These are phyloP conservation scores for Karalla daura DNA, from an alignment of 2,797 vertebrate genomes.

Conservation along the genomic window DNA sequence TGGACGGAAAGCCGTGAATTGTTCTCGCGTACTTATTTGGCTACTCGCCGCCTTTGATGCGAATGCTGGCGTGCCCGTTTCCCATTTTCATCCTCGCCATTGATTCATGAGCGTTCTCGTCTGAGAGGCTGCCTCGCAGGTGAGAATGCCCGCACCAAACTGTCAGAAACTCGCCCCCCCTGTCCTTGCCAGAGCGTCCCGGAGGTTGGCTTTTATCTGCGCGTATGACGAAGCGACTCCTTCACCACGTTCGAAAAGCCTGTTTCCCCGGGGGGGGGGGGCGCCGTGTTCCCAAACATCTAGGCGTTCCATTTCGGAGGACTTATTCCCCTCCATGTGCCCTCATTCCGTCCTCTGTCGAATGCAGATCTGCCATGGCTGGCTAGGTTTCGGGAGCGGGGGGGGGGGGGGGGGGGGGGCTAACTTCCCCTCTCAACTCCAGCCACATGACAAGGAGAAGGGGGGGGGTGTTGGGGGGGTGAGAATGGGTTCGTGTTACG, in stretches of 20 bases:
- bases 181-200: constrained; percentile 34
- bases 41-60: neutral
- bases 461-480: too few relatives aligned
- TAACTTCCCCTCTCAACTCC: constrained; percentile 47
- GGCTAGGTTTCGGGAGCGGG: constrained; percentile 61
- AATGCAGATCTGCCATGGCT: constrained; percentile 47
- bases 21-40: neutral
- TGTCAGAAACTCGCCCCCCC: neutral
- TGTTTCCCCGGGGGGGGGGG: constrained; percentile 15
- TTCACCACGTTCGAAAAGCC: constrained; percentile 36
- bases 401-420: constrained; percentile 44
- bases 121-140: neutral
- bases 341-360: constrained; percentile 53
- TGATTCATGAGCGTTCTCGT: constrained; percentile 21
- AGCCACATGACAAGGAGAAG: neutral
- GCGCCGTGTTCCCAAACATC: constrained; percentile 34
- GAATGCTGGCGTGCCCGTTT: too few relatives aligned
- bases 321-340: constrained; percentile 25
- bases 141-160: constrained; percentile 12
- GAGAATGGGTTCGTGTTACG: neutral
- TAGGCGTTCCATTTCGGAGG: constrained; percentile 43
- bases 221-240: constrained; percentile 41
- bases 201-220: constrained; percentile 35
- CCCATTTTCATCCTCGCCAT: neutral
- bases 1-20: too few relatives aligned